Evolutionary conservation across 2,113 vertebrate genomes (phyloP), one percentile per base, ranked within the genome.

Genomic region (Rhabdomys dilectus): DNA sequence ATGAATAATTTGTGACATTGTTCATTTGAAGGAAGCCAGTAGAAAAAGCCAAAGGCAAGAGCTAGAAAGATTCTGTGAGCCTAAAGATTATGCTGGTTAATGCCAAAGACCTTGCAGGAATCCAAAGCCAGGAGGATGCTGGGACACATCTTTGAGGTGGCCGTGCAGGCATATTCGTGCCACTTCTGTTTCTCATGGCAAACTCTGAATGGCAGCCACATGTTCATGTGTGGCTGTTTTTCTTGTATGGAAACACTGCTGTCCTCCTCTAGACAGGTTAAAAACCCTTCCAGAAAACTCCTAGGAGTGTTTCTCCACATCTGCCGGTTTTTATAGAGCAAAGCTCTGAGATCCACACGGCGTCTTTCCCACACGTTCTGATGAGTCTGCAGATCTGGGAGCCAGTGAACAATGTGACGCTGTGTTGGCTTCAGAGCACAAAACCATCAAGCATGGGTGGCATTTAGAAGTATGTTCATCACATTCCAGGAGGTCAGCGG

Each of bases 101-200:
- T 60, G 95, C 97, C 96, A 91, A 87, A 78, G 73, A 96, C 93
- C 96, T 94, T 95, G 86, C 19, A 58, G 73, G 34, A 24, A 2
- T 29, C 22, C 1, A 9, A 31, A 72, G 81, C 87, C 89, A 77
- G 95, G 95, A 97, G 62, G 22, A 58, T 78, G 96, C 93, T 93
- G 91, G 0, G 0, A 60, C 9, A 7, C n/a, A 3, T 22, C 77
- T 48, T 39, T 91, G 97, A 68, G 66, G 66, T 91, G 87, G 92
- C 97, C 70, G 84, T 66, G 60, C 12, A 36, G 97, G 91, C 77
- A 73, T 80, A 68, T 91, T 94, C 80, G 77, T 77, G 0, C 70
- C 96, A 95, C 45, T 64, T 77, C 68, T 62, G 2, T 16, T 34
- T 5, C 62, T 51, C 66, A 0, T 6, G 42, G 66, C 78, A 5